Evolutionary conservation across 1,140 invertebrate species (phyloP), one percentile per base, ranked within the genome.

Genomic region (Drosophila ananassae): DNA sequence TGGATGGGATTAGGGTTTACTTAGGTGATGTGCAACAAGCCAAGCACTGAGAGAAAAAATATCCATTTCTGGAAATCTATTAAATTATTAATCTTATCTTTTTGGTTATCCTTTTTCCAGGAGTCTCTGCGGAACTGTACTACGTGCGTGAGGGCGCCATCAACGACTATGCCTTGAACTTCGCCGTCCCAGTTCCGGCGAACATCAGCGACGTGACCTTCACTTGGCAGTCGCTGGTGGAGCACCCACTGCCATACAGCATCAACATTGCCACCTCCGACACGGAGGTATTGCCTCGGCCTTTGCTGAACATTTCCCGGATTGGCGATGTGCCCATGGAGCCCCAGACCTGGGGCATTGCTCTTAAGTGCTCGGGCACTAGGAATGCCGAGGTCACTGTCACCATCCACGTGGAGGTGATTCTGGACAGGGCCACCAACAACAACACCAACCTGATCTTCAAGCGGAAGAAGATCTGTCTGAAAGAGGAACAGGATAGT

Each of bases 131-230:
- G 6, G 96, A 98, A 89, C 92, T 98, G 46, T 98, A 95, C 92
- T 98, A 98, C 92, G 97, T 98, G 39, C 93, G 96, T 24, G 96
- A 98, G 78, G 97, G 97, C 2, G 95, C 96, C 78, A 95, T 98
- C 89, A 98, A 92, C 94, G 96, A 89, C 68, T 97, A 98, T 84
- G 97, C 97, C 1, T 93, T 98, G 62, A 95, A 96, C 84, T 98
- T 97, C 91, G 94, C 95, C 44, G 95, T 98, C 9, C 95, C 96
- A 0, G 95, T 98, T 60, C 95, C 96, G 9, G 95, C 96, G 1
- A 95, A 96, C 76, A 95, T 98, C 66, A 94, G 95, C 67, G 95
- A 96, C 76, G 94, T 98, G 22, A 95, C 97, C 85, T 98, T 98
- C 91, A 97, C 96, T 9, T 98, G 97, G 97, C 95, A 97, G 90